Evolutionary conservation across 1,140 invertebrate species (phyloP).

Genomic region (Rhynchophorus ferrugineus): DNA sequence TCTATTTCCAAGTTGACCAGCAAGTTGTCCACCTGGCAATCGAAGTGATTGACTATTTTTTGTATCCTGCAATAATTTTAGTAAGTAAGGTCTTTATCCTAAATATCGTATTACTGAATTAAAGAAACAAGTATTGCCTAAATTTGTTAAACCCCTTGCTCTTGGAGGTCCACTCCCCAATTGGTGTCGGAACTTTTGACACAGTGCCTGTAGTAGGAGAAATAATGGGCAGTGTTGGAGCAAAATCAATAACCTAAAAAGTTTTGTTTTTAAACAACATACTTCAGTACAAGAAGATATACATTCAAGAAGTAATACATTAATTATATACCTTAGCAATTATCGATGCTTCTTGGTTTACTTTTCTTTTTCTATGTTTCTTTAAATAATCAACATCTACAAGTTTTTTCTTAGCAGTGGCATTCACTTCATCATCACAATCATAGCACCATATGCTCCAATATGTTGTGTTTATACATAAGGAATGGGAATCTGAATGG

Average conservation of each 20-base stretch:
- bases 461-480: constrained; percentile 64
- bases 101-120: constrained; percentile 92
- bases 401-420: constrained; percentile 53
- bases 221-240: constrained; percentile 4
- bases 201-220: constrained; percentile 18
- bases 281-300: too few relatives aligned
- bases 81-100: constrained; percentile 75
- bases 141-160: constrained; percentile 68
- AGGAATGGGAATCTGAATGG: constrained; percentile 64
- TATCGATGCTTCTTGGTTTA: too few relatives aligned
- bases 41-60: constrained; percentile 59
- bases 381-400: constrained; percentile 57
- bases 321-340: too few relatives aligned
- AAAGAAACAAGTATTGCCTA: constrained; percentile 96
- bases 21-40: constrained; percentile 61
- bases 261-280: too few relatives aligned
- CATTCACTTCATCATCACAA: constrained; percentile 54
- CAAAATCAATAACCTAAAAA: too few relatives aligned
- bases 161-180: constrained; percentile 39
- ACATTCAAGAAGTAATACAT: too few relatives aligned
- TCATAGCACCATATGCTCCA: constrained; percentile 72
- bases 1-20: too few relatives aligned
- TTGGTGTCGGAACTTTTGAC: constrained; percentile 11
- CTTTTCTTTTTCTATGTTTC: constrained; percentile 39
- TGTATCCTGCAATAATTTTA: constrained; percentile 62